Base-by-base conservation (phyloP, 2,113 vertebrate genomes). In the Triplophysa rosa region DNA sequence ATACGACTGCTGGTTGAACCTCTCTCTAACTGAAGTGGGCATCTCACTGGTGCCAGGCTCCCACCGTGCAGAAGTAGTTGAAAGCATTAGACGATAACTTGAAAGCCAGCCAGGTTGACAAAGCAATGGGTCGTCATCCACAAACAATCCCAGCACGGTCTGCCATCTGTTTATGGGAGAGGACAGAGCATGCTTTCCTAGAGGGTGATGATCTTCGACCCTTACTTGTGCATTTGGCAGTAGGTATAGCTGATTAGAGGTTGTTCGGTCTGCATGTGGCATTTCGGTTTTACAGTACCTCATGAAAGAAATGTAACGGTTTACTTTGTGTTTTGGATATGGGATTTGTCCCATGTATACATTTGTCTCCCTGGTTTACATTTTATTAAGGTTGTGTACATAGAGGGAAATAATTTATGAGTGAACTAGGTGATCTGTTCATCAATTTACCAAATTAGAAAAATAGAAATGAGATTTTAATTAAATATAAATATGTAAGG, bases 31-130 rank as follows among this genome's bases (percentile, higher is more conserved):
- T 67, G 63, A 73, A 70, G 65, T 42, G 56, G 67, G 72, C 78
- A 0, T 23, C 40, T 37, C n/a, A 0, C 49, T 66, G 47, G 21
- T 74, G 73, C 77, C 74, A 77, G 33, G n/a, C 42, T 84, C 81
- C 74, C 52, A 56, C 71, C 37, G 71, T 64, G 19, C 70, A 52
- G 62, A 81, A 83, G 66, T 78, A 86, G 82, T 68, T 71, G 72
- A 88, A 86, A 63, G 80, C 80, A 79, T 73, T 73, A 17, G 74
- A 79, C 77, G 72, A 75, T 84, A 80, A 85, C 81, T 90, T 89
- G 83, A 82, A 33, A 52, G 6, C 56, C 62, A 58, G 80, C 87
- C 87, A 89, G 78, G 82, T 81, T 72, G 54, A 86, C 75, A 81
- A 82, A 84, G 70, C 81, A 84, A 74, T 83, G 64, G 63, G 82